Conservation (phyloP, 2,797 vertebrate genomes). For the Tragopan temminckii region DNA sequence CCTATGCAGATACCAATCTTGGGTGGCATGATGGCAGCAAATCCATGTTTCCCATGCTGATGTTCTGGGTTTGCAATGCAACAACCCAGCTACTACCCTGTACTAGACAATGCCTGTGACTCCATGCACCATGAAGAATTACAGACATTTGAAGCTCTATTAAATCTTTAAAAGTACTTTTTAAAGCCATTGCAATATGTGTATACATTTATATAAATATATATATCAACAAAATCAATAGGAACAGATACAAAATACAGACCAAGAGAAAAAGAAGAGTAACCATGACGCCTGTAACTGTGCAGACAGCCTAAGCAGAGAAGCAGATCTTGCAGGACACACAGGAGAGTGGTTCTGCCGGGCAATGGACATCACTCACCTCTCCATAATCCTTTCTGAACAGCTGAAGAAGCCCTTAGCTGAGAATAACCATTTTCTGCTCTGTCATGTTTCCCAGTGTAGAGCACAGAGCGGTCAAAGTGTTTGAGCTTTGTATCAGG, state of each 20-base stretch:
- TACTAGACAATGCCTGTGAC: neutral
- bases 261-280: neutral
- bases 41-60: too few species aligned
- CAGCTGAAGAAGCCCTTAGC: neutral
- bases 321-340: neutral
- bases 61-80: too few species aligned
- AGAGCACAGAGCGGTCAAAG: neutral
- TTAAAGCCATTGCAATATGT: neutral
- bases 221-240: neutral
- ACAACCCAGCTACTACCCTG: neutral
- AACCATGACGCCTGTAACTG: neutral
- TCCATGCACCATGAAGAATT: neutral
- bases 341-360: neutral
- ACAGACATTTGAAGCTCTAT: neutral
- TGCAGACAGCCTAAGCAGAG: neutral
- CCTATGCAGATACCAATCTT: accelerated
- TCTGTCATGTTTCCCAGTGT: neutral
- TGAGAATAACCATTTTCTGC: neutral
- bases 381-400: neutral
- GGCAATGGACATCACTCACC: neutral
- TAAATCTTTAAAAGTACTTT: neutral
- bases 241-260: neutral
- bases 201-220: neutral
- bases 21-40: neutral
- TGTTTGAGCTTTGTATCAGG: neutral